Conservation (phyloP, 2,113 vertebrate species). For the Oreochromis aureus region DNA sequence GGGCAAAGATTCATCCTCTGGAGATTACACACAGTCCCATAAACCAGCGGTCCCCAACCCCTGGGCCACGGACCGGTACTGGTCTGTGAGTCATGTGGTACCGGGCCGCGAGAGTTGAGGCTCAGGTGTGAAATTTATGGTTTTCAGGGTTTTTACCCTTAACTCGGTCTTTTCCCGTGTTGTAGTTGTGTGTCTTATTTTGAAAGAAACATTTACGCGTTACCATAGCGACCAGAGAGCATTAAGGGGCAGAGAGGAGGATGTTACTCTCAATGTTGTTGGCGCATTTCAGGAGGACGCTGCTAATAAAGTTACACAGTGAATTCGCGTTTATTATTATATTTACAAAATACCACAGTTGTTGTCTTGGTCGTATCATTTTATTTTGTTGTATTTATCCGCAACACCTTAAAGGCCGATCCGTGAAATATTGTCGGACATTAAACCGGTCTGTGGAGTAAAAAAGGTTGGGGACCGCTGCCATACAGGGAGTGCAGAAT, state of each 20-base stretch:
- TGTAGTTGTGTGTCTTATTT: too few species aligned
- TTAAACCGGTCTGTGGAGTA: neutral
- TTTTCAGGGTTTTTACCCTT: too few species aligned
- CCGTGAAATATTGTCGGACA: neutral
- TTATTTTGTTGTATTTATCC: neutral
- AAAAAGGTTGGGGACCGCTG: neutral
- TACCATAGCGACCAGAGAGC: neutral
- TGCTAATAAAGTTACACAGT: neutral
- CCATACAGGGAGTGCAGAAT: too few species aligned
- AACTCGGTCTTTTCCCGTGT: too few species aligned
- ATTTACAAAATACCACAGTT: neutral
- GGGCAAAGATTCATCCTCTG: neutral
- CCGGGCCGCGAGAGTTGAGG: neutral
- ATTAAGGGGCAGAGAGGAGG: neutral
- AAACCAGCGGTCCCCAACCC: neutral
- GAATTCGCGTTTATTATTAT: neutral
- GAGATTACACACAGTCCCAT: neutral
- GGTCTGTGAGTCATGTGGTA: neutral
- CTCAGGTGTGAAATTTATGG: neutral
- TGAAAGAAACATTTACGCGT: too few species aligned
- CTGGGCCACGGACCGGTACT: neutral
- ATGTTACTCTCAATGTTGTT: neutral
- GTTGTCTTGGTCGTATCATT: neutral
- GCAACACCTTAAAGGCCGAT: neutral
- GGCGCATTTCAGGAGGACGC: neutral